These are phyloP conservation scores for Tenthredo distinguenda DNA, from an alignment of 2,888 invertebrate genomes.

Conservation along the genomic window DNA sequence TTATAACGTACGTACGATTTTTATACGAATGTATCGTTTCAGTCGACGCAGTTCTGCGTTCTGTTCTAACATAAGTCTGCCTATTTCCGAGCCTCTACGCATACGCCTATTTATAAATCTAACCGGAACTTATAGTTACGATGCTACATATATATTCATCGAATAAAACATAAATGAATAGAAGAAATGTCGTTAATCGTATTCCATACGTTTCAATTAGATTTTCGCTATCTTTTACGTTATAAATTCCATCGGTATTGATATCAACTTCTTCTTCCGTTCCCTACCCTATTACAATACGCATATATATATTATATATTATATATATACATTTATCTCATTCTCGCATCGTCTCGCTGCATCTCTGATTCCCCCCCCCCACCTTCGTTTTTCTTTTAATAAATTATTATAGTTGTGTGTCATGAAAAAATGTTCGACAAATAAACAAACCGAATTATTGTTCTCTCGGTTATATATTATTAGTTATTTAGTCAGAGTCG, in stretches of 20 bases:
- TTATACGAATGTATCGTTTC: too few species aligned
- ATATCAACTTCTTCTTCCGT: neutral
- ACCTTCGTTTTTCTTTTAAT: too few species aligned
- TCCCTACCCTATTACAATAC: neutral
- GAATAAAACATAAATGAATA: neutral
- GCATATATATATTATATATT: too few species aligned
- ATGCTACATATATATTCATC: neutral
- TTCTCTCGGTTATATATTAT: neutral
- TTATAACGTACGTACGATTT: neutral
- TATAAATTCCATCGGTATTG: neutral
- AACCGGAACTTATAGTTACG: slow-evolving; percentile 11
- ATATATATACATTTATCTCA: neutral
- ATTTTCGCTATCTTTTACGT: neutral
- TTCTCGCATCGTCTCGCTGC: neutral
- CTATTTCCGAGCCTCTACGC: slow-evolving; percentile 14
- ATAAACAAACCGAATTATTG: neutral
- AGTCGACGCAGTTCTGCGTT: neutral
- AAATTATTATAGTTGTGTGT: neutral
- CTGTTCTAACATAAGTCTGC: neutral
- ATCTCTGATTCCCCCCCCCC: too few species aligned
- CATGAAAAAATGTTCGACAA: neutral
- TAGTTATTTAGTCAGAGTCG: neutral
- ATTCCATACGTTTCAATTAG: neutral
- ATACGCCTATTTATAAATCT: slow-evolving; percentile 5
- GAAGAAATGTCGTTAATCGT: neutral